A percentile compares a stretch with the other conserved stretches of the same genome.
Conservation (phyloP, 2,888 invertebrate species). For the Linnaemya vulpina region DNA sequence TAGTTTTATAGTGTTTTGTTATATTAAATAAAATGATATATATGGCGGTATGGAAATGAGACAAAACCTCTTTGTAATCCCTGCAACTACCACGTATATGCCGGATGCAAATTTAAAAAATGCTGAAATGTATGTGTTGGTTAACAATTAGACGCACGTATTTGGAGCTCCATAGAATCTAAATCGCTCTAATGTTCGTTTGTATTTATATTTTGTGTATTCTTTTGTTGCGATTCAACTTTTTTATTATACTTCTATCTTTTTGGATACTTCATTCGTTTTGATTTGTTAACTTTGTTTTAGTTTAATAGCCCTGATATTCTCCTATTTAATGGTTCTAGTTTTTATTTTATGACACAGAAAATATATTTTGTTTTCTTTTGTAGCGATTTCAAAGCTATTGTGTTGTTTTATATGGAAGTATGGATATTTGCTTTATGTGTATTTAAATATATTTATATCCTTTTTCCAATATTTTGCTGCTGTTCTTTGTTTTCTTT, state of each 20-base stretch:
- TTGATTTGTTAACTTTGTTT: conserved; percentile 51
- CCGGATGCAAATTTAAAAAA: too few relatives aligned
- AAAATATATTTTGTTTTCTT: conserved; percentile 22
- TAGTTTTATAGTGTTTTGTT: too few relatives aligned
- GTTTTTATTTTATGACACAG: conserved; percentile 26
- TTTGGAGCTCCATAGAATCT: not conserved
- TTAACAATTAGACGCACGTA: not conserved
- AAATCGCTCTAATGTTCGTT: too few relatives aligned
- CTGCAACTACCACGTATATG: too few relatives aligned
- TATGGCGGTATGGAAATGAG: too few relatives aligned
- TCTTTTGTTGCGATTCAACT: conserved; percentile 14
- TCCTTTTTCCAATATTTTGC: conserved; percentile 2
- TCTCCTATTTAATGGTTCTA: conserved; percentile 32
- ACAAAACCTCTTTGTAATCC: too few relatives aligned
- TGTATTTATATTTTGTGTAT: not conserved
- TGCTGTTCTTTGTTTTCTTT: not conserved
- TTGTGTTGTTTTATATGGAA: conserved; percentile 1
- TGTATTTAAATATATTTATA: conserved; percentile 31
- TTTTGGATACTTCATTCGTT: not conserved
- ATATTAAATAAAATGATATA: too few relatives aligned
- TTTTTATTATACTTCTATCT: not conserved
- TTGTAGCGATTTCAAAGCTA: conserved; percentile 2
- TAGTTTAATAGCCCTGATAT: conserved; percentile 27
- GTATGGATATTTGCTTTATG: conserved; percentile 27
- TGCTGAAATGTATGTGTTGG: too few relatives aligned